These are phyloP conservation scores for Myodes glareolus DNA, from an alignment of 2,113 vertebrate genomes.

Conservation along the genomic window DNA sequence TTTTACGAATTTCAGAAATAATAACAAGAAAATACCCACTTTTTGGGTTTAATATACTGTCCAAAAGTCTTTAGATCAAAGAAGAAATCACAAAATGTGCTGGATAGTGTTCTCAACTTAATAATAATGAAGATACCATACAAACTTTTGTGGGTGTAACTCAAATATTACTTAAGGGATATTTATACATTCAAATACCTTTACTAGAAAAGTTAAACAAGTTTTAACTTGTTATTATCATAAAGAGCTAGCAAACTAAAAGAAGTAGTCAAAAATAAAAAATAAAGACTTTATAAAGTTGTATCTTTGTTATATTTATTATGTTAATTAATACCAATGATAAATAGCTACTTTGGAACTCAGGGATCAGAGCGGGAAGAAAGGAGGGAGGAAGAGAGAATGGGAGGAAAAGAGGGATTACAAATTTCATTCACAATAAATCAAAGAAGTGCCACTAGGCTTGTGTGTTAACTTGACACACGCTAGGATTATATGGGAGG, in stretches of 20 bases:
- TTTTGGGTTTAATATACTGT: neutral
- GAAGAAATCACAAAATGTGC: neutral
- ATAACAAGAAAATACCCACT: neutral
- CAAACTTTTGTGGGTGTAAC: neutral
- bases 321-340: neutral
- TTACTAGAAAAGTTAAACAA: neutral
- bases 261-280: neutral
- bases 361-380: neutral
- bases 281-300: neutral
- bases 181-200: neutral
- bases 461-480: neutral
- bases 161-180: neutral
- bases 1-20: neutral
- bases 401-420: neutral
- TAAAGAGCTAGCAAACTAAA: neutral
- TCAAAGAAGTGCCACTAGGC: neutral
- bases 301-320: neutral
- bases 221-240: neutral
- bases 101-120: neutral
- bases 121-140: neutral
- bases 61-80: neutral
- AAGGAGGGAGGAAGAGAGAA: neutral
- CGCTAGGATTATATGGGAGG: too few relatives aligned
- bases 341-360: neutral
- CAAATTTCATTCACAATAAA: neutral